Percentiles rank a stretch among this genome's conserved stretches.
phyloP scores from a whole-genome alignment of 1,140 invertebrate genomes.

The Frieseomelitta varia region DNA sequence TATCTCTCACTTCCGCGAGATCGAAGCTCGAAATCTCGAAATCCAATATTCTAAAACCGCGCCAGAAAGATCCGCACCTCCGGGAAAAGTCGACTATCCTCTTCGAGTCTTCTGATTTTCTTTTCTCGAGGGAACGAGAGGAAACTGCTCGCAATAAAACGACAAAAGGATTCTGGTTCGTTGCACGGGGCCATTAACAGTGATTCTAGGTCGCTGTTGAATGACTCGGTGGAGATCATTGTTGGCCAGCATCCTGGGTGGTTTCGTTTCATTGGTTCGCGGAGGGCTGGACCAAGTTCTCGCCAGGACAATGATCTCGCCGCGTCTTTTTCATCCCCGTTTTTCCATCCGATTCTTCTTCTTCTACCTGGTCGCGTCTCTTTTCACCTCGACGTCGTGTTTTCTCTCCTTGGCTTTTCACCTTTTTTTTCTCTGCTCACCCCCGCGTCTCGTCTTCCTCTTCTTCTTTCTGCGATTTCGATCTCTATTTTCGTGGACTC shows the following conservation, averaged over 20 bases:
- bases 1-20: background rate
- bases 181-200: slow-evolving; percentile 45
- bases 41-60: no score
- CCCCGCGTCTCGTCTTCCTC: background rate
- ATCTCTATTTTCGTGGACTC: slow-evolving; percentile 1
- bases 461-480: background rate
- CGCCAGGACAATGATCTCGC: slow-evolving; percentile 34
- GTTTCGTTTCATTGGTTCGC: slow-evolving; percentile 29
- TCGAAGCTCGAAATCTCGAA: background rate
- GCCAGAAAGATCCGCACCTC: background rate
- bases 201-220: slow-evolving; percentile 31
- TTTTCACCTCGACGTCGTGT: slow-evolving; percentile 48
- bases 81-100: background rate
- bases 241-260: slow-evolving; percentile 57
- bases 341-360: slow-evolving; percentile 15
- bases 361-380: slow-evolving; percentile 22
- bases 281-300: slow-evolving; percentile 40
- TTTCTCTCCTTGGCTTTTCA: slow-evolving; percentile 11
- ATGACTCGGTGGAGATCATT: slow-evolving; percentile 56
- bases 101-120: background rate
- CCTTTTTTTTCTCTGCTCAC: background rate
- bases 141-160: slow-evolving; percentile 31
- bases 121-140: background rate
- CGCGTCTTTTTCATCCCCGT: slow-evolving; percentile 6
- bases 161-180: slow-evolving; percentile 34